Percentiles rank a stretch among this genome's conserved stretches.
Conservation (phyloP, 2,797 vertebrate species). For the Remorina albescens region DNA sequence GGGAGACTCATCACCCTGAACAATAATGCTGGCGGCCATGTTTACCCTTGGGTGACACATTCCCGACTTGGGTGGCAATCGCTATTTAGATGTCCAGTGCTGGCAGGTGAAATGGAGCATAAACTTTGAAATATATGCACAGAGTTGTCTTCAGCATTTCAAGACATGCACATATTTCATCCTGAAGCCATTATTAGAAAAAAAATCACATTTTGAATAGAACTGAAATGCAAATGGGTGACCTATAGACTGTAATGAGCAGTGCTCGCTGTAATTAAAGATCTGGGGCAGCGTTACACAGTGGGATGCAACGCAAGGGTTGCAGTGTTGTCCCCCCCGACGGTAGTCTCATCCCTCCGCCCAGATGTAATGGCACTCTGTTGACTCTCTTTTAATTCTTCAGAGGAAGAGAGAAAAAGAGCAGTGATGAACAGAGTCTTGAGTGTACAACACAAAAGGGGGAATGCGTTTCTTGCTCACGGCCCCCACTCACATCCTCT, state of each 20-base stretch:
- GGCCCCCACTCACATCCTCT: conserved; percentile 73
- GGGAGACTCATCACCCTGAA: conserved; percentile 35
- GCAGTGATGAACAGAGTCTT: conserved; percentile 55
- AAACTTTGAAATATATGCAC: background rate
- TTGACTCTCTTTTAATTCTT: conserved; percentile 54
- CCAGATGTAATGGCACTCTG: conserved; percentile 46
- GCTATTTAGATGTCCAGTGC: conserved; percentile 1
- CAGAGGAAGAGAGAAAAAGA: conserved; percentile 39
- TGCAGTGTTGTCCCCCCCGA: conserved; percentile 47
- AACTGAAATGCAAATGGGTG: conserved; percentile 43
- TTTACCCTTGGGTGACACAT: conserved; percentile 26
- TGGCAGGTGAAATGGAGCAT: background rate
- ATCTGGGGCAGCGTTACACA: conserved; percentile 68
- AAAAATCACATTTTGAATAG: conserved; percentile 22
- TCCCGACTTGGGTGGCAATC: conserved; percentile 26
- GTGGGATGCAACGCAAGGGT: conserved; percentile 41
- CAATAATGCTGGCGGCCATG: conserved; percentile 40
- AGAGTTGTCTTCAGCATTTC: background rate
- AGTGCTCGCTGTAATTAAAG: conserved; percentile 62
- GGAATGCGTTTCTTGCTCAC: conserved; percentile 68
- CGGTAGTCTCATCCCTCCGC: conserved; percentile 58
- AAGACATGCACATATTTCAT: conserved; percentile 8
- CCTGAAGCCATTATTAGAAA: conserved; percentile 1
- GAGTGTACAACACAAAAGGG: conserved; percentile 31
- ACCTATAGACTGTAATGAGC: conserved; percentile 50